Evolutionary conservation across 2,888 invertebrate species (phyloP), one percentile per base, ranked within the genome.

Genomic region (Drosophila borealis): DNA sequence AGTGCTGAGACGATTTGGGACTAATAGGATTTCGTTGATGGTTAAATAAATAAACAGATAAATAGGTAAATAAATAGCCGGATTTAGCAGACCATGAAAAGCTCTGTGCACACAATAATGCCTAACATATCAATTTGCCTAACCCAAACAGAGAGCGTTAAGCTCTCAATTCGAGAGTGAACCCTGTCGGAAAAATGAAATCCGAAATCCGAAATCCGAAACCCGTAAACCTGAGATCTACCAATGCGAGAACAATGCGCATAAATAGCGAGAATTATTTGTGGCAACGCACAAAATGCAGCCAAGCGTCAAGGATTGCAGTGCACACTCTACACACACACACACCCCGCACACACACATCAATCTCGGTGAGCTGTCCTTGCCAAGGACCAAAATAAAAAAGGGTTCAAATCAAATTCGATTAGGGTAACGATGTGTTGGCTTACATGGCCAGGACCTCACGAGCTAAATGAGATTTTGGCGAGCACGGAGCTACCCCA

Each of bases 321-420:
- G 46, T 51, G 48, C 54, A 54, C 51, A 34, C 44, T 45, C 29
- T 53, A 37, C 37, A 44, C 62, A 49, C 46, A 36, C 25, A 36
- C 45, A n/a, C 53, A 49, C 33, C 10, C n/a, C 49, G 37, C 2
- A 17, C 34, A 57, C 44, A 19, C 29, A 54, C 50, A 69, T 61
- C 70, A 72, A 61, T 59, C 62, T 42, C 57, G 33, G 48, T 48
- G 61, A 57, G 51, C 54, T 71, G 62, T 68, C 65, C 74, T 72
- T 59, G 56, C 37, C 19, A 29, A 29, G 29, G 39, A 19, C 41
- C 36, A 10, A 29, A 59, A 68, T 17, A 17, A 59, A 68, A 81
- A 88, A 86, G 90, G 88, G 84, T 88, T 87, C 83, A 89, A 88
- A 82, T 85, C 83, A 79, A 89, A 90, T 90, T 90, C 90, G 90